Percentiles rank a stretch among this genome's conserved stretches.
phyloP scores from a whole-genome alignment of 2,797 vertebrate genomes.

The Mastacembelus armatus region DNA sequence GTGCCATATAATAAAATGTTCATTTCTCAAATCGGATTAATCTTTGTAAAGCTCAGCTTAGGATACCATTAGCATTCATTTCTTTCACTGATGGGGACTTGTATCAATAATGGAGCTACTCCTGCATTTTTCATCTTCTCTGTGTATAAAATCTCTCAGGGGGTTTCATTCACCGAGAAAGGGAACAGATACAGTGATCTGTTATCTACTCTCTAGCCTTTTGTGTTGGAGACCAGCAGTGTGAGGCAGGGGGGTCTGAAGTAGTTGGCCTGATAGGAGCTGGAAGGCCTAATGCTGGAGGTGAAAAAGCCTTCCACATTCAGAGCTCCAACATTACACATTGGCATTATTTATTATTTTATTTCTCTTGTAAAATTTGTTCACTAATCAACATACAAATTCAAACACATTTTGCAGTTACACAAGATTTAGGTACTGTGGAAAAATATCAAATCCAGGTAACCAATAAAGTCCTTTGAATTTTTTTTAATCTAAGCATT shows the following conservation, averaged over 20 bases:
- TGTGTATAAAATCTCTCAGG: conserved; percentile 69
- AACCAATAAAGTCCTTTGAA: background rate
- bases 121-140: conserved; percentile 74
- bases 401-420: no score
- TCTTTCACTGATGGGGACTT: conserved; percentile 73
- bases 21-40: conserved; percentile 81
- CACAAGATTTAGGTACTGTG: no score
- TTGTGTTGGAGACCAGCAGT: conserved; percentile 58
- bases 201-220: conserved; percentile 64
- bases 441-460: background rate
- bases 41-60: conserved; percentile 77
- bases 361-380: no score
- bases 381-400: no score
- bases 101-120: conserved; percentile 81
- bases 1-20: conserved; percentile 75
- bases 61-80: conserved; percentile 81
- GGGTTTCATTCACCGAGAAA: conserved; percentile 72
- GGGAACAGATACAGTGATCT: conserved; percentile 63
- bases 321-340: no score
- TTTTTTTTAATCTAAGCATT: no score
- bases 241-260: conserved; percentile 52
- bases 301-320: conserved; percentile 4
- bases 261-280: conserved; percentile 33
- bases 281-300: conserved; percentile 11
- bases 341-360: no score